Evolutionary conservation across 2,888 invertebrate genomes (phyloP), one percentile per base, ranked within the genome.

Genomic region (Dasypogon diadema): DNA sequence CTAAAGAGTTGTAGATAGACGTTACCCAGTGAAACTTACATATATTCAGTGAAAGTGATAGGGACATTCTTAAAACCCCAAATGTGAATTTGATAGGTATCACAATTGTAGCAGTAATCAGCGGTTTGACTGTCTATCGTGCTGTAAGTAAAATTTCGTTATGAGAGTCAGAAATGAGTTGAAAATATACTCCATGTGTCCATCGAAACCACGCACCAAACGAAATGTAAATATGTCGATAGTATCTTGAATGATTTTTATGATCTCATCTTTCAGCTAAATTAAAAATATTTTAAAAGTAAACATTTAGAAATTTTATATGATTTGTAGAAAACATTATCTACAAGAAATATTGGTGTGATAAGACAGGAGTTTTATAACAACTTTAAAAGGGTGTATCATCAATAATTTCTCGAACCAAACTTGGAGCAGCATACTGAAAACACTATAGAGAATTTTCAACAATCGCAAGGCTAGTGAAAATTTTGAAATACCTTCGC

Each of bases 21-120:
- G 5, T 5, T 30, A 30, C 34, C 34, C 10, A 30, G 1, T n/a
- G 5, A 10, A 24, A 12, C 81, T 80, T 79, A 84, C 84, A 79
- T 78, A 37, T 81, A 3, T 3, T 80, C 78, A 1, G 79, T 46
- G 30, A 84, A 81, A 4, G 81, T 77, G 26, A 84, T 77, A 2
- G 84, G 81, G 0, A 84, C 82, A 79, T 83, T 80, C 14, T 81
- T 81, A 10, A 84, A 75, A 8, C 81, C 79, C 85, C 85, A 84
- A 8, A 84, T 78, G 54, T 84, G 83, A 0, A 84, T 79, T 26
- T 77, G 55, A 75, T 82, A 85, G 6, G 79, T 63, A 2, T 79
- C 60, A n/a, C 78, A 80, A 2, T 30, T 18, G 75, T 80, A 80
- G 1, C 75, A 77, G 80, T 83, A 84, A 12, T 81, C 81, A 2